Percentiles rank a stretch among this genome's conserved stretches.
These are phyloP conservation scores for Onychomys arenicola DNA, from an alignment of 2,797 vertebrate genomes.

Conservation along the genomic window DNA sequence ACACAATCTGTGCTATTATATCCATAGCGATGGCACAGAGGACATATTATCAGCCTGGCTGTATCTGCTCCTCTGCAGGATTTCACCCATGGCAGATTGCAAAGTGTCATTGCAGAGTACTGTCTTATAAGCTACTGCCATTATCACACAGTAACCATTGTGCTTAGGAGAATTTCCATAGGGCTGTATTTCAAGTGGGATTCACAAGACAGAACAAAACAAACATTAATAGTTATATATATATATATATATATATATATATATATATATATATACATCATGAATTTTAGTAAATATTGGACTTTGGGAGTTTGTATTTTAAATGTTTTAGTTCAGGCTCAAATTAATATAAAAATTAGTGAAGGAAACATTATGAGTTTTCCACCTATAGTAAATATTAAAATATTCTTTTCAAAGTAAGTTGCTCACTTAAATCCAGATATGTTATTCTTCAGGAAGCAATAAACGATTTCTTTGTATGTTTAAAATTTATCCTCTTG, in stretches of 20 bases:
- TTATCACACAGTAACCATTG: constrained; percentile 43
- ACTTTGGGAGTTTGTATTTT: background rate
- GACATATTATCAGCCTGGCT: constrained; percentile 23
- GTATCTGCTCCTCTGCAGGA: constrained; percentile 61
- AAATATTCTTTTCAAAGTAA: background rate
- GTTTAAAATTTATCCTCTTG: background rate
- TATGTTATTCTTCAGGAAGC: background rate
- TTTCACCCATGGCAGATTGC: constrained; percentile 67
- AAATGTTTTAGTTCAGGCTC: background rate
- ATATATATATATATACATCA: background rate
- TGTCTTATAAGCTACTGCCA: constrained; percentile 51
- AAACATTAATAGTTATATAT: background rate
- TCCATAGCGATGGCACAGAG: constrained; percentile 45
- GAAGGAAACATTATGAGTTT: background rate
- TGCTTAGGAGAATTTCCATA: background rate
- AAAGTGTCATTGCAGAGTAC: constrained; percentile 44
- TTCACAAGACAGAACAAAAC: constrained; percentile 43
- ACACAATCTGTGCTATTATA: constrained; percentile 64
- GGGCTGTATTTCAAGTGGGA: constrained; percentile 42
- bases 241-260: background rate
- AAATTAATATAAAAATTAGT: constrained; percentile 14
- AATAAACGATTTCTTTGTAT: background rate
- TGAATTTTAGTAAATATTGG: background rate
- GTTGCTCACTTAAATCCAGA: background rate
- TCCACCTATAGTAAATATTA: background rate